A percentile compares a stretch with the other conserved stretches of the same genome.
phyloP scores from a whole-genome alignment of 1,140 invertebrate species.

The Bursaphelenchus mucronatus region DNA sequence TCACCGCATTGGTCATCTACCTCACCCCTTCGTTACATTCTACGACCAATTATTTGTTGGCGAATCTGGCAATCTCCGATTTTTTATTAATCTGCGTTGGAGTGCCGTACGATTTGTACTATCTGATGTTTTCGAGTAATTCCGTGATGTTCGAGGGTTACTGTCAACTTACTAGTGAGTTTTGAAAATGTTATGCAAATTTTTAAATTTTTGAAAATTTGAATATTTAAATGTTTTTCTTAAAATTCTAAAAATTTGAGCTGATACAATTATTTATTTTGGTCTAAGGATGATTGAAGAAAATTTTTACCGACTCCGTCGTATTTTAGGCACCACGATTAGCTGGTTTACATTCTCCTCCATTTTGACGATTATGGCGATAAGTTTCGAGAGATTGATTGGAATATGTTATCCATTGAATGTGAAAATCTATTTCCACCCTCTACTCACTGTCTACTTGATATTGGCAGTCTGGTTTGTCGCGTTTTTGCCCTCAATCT shows the following conservation, averaged over 20 bases:
- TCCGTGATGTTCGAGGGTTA: conserved; percentile 32
- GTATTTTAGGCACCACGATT: conserved; percentile 29
- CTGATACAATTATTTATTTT: neutral
- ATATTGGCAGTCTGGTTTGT: conserved; percentile 50
- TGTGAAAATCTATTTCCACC: conserved; percentile 18
- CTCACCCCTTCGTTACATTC: conserved; percentile 85
- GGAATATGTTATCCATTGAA: conserved; percentile 59
- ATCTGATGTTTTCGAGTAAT: conserved; percentile 25
- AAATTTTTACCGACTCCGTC: conserved; percentile 1
- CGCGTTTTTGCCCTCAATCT: conserved; percentile 55
- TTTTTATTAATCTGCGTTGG: conserved; percentile 72
- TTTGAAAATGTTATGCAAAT: conserved; percentile 2
- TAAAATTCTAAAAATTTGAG: neutral
- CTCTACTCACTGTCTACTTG: conserved; percentile 20
- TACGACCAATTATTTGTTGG: conserved; percentile 83
- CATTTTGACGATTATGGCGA: conserved; percentile 33
- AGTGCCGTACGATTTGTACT: conserved; percentile 63
- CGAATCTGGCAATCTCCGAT: conserved; percentile 84
- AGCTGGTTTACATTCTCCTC: conserved; percentile 58
- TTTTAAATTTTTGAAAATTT: conserved; percentile 12
- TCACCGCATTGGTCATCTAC: conserved; percentile 83
- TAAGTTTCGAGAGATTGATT: conserved; percentile 52
- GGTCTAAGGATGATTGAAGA: neutral
- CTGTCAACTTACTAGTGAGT: conserved; percentile 49
- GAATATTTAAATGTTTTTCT: neutral